These are phyloP conservation scores for Huso huso DNA, from an alignment of 2,797 vertebrate genomes.

Conservation along the genomic window DNA sequence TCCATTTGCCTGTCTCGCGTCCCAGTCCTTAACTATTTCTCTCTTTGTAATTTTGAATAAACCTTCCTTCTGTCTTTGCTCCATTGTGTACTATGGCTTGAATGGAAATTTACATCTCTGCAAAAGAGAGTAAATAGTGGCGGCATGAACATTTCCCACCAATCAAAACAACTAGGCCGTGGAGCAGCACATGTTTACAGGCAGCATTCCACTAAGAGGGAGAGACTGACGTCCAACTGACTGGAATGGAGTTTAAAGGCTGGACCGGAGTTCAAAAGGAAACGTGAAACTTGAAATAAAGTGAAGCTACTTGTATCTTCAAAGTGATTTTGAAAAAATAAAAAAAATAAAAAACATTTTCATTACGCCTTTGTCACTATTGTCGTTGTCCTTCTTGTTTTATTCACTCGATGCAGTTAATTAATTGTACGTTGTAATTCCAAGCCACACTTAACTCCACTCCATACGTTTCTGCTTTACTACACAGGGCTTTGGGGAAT, in stretches of 20 bases:
- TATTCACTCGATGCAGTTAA: fast-evolving
- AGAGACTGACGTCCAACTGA: constrained; percentile 16
- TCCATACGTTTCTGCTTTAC: constrained; percentile 49
- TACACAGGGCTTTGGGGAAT: constrained; percentile 44
- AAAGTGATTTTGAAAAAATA: too few species aligned
- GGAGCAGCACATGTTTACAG: constrained; percentile 75
- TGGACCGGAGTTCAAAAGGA: constrained; percentile 17
- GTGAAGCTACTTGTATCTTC: too few species aligned
- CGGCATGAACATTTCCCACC: constrained; percentile 65
- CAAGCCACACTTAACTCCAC: neutral
- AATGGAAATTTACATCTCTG: constrained; percentile 45
- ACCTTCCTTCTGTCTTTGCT: constrained; percentile 51
- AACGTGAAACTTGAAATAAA: constrained; percentile 16
- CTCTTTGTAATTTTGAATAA: constrained; percentile 53
- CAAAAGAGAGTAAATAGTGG: constrained; percentile 39
- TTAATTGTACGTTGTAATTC: fast-evolving
- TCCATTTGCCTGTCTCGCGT: too few species aligned
- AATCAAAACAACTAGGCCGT: constrained; percentile 50
- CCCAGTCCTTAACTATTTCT: too few species aligned
- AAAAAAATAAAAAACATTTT: too few species aligned
- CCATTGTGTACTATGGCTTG: constrained; percentile 37
- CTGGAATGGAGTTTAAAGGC: constrained; percentile 34
- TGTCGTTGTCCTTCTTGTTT: too few species aligned
- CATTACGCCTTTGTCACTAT: too few species aligned
- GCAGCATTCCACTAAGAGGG: constrained; percentile 66